Base-by-base conservation (phyloP, 2,113 vertebrate genomes). In the Coreoperca whiteheadi region DNA sequence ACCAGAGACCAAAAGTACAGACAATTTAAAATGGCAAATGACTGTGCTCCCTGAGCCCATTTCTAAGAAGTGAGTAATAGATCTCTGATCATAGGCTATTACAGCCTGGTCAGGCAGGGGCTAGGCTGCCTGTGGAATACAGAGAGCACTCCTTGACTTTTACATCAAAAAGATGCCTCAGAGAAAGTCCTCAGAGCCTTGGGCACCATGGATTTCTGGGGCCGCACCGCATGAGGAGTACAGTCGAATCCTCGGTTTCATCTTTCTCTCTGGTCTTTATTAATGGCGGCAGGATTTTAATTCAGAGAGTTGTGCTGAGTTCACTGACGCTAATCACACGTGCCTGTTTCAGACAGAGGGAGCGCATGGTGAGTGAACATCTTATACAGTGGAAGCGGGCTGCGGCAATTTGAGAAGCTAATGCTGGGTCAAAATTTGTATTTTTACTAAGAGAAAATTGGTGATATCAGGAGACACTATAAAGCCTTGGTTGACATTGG, bases 151-250 rank as follows among this genome's bases (percentile, higher is more conserved):
- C 80, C 91, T 89, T 87, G 85, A 91, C 90, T 91, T 89, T 86
- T 83, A 91, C 88, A 90, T 93, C 93, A 93, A 92, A 94, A 90
- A 89, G 87, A 89, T 23, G 86, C 87, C 82, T 92, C 78, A 43
- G 92, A 92, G 88, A 89, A 89, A 81, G 83, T 73, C 87, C 53
- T 78, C 34, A 2, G 84, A 86, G 89, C 85, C 30, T 8, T 72
- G 74, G 86, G 86, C 82, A 57, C 56, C 59, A 1, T 4, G 34
- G 79, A 88, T 90, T 90, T 90, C 86, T 30, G 41, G 73, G 83
- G 91, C 78, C 15, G 60, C 63, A 37, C 73, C 84, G 23, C 81
- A 77, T 64, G 85, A 91, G 68, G 50, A 83, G 81, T 51, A 37
- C 66, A 71, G 83, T 75, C 12, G 23, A 83, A 25, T 54, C 73